These are phyloP conservation scores for Drosophila kanekoi DNA, from an alignment of 2,888 invertebrate species.

Conservation along the genomic window DNA sequence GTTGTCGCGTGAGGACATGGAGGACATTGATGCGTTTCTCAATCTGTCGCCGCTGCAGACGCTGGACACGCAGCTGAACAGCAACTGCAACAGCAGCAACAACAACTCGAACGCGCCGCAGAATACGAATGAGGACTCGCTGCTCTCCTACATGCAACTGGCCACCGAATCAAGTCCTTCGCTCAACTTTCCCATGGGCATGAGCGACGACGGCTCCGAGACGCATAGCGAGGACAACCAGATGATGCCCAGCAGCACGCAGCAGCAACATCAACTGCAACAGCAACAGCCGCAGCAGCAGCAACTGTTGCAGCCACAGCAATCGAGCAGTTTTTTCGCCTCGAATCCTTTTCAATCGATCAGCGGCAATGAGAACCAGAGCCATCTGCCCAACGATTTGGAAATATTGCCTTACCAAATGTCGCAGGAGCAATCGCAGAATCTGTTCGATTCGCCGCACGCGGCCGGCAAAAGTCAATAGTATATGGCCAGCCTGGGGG, in stretches of 20 bases:
- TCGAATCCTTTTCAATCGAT: slow-evolving; percentile 73
- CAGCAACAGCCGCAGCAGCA: slow-evolving; percentile 50
- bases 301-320: slow-evolving; percentile 50
- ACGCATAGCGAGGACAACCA: slow-evolving; percentile 78
- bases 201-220: slow-evolving; percentile 79
- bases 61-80: slow-evolving; percentile 42
- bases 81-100: slow-evolving; percentile 41
- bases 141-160: slow-evolving; percentile 84
- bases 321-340: slow-evolving; percentile 64
- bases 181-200: slow-evolving; percentile 83
- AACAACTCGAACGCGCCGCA: slow-evolving; percentile 59
- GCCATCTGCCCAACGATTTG: slow-evolving; percentile 81
- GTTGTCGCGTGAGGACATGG: slow-evolving; percentile 76
- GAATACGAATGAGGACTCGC: slow-evolving; percentile 79
- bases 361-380: slow-evolving; percentile 56
- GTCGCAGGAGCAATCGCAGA: slow-evolving; percentile 85
- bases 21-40: slow-evolving; percentile 83
- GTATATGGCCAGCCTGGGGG: slow-evolving; percentile 26
- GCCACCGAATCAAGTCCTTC: slow-evolving; percentile 79
- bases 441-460: slow-evolving; percentile 83
- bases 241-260: slow-evolving; percentile 54
- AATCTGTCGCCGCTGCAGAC: slow-evolving; percentile 81
- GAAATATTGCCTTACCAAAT: slow-evolving; percentile 85
- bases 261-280: slow-evolving; percentile 57
- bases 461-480: slow-evolving; percentile 63